Percentiles rank a stretch among this genome's conserved stretches.
Conservation (phyloP, 2,888 invertebrate species). For the Saturnia pavonia region DNA sequence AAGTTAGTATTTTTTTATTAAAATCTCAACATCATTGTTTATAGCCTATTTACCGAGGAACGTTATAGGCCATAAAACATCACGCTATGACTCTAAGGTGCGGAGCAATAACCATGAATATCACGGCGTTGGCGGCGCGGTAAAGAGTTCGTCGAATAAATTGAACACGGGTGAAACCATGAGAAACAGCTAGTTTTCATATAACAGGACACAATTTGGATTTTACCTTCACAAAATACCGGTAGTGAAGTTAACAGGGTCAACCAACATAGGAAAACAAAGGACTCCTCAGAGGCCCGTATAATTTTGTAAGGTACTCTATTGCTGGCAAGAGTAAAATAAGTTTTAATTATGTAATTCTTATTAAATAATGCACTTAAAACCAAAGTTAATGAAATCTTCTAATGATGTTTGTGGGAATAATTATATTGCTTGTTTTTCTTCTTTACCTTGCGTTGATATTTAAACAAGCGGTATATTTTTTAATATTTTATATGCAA, state of each 20-base stretch:
- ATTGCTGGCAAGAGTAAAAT: conserved; percentile 21
- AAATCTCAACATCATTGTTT: neutral
- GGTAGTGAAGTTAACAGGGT: conserved; percentile 36
- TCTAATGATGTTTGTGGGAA: neutral
- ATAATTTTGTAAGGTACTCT: conserved; percentile 25
- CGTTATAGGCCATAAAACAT: no score
- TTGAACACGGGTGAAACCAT: neutral
- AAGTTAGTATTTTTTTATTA: neutral
- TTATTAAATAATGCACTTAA: conserved; percentile 1
- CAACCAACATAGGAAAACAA: conserved; percentile 28
- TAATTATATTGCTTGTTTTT: neutral
- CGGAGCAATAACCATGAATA: no score
- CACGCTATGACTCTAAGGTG: no score
- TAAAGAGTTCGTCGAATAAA: neutral
- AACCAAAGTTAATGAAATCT: neutral
- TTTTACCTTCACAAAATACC: conserved; percentile 28
- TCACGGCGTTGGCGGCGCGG: no score
- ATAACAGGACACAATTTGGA: neutral
- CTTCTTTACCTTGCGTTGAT: no score
- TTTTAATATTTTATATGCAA: no score
- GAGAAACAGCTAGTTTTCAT: neutral
- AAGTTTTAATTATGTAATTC: conserved; percentile 3
- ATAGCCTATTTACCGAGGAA: no score
- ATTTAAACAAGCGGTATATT: no score
- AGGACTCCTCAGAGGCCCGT: conserved; percentile 31